phyloP scores from a whole-genome alignment of 2,797 vertebrate genomes.

The Ctenosaura bakeri region DNA sequence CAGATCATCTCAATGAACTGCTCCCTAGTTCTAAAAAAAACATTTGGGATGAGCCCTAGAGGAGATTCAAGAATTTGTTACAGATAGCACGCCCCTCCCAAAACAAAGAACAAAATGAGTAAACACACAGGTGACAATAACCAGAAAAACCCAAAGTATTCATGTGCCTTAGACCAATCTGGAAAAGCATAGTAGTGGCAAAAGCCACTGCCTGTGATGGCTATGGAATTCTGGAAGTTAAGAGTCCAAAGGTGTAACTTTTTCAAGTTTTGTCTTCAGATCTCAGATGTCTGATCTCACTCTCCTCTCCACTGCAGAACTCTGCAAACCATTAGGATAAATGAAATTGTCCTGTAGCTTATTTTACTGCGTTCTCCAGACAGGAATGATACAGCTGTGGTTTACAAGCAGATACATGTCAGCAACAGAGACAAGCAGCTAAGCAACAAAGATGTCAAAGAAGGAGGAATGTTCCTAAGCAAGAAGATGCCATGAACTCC shows the following conservation, averaged over 20 bases:
- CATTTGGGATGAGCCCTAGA: no score
- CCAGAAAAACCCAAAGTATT: no score
- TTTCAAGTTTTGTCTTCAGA: background rate
- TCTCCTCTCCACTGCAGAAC: background rate
- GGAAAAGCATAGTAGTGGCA: no score
- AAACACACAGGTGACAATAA: no score
- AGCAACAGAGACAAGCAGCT: background rate
- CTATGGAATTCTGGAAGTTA: background rate
- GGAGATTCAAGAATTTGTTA: no score
- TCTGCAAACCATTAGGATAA: background rate
- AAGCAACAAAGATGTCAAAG: background rate
- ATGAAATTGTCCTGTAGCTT: background rate
- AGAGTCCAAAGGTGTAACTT: background rate
- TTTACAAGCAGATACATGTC: background rate
- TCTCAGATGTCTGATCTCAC: background rate
- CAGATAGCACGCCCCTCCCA: no score
- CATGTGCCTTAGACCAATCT: no score
- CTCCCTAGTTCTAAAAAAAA: no score
- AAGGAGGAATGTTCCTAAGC: background rate
- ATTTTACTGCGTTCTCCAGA: background rate
- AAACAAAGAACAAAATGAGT: no score
- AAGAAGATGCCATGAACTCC: background rate
- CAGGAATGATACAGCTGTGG: background rate
- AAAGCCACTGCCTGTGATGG: background rate
- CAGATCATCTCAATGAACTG: no score